Percentiles rank a stretch among this genome's conserved stretches.
These are phyloP conservation scores for Mormoops blainvillei DNA, from an alignment of 2,113 vertebrate genomes.

Conservation along the genomic window DNA sequence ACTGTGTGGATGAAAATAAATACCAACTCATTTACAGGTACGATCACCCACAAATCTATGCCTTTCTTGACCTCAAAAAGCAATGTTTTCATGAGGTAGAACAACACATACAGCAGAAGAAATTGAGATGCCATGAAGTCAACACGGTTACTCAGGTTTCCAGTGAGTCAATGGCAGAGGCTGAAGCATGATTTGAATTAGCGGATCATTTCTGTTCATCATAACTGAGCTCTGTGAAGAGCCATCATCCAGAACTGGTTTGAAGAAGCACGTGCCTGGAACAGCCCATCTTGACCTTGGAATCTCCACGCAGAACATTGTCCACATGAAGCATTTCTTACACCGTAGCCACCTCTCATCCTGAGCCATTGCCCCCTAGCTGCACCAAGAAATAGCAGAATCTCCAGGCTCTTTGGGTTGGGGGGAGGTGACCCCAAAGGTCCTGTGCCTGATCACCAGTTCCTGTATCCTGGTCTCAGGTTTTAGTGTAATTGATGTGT, in stretches of 20 bases:
- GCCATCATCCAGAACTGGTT: neutral
- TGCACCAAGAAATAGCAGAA: neutral
- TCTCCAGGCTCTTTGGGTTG: neutral
- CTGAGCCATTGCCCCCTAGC: neutral
- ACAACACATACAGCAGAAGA: neutral
- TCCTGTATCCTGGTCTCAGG: conserved; percentile 44
- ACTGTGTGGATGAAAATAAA: neutral
- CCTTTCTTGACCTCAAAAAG: neutral
- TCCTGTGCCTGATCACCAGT: conserved; percentile 15
- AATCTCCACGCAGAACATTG: neutral
- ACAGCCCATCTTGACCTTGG: neutral
- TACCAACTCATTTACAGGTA: neutral
- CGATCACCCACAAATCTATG: neutral
- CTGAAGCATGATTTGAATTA: neutral
- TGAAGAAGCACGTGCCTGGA: neutral
- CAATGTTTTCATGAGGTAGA: neutral
- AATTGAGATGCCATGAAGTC: neutral
- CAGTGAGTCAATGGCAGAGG: neutral
- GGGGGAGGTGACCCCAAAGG: neutral
- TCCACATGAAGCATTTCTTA: neutral
- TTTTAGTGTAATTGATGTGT: conserved; percentile 69
- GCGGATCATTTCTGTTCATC: neutral
- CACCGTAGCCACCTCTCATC: neutral
- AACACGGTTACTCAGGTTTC: neutral
- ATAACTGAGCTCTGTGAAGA: neutral